phyloP scores from a whole-genome alignment of 2,113 vertebrate genomes.

The Hippopotamus amphibius region DNA sequence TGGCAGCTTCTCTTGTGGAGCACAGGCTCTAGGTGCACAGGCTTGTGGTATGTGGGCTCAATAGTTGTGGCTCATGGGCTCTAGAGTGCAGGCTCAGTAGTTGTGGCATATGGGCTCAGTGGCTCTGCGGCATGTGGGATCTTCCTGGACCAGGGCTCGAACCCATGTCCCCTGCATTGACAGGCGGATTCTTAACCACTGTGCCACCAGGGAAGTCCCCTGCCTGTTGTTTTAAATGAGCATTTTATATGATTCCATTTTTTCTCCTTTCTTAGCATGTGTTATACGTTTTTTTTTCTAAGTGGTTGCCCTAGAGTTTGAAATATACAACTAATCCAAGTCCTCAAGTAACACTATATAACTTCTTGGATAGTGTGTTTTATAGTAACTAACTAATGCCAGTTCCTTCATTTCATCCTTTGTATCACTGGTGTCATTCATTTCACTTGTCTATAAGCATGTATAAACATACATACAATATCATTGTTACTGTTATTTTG shows the following conservation, averaged over 20 bases:
- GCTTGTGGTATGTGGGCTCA: no score
- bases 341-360: background rate
- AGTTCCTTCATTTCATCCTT: background rate
- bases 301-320: background rate
- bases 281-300: background rate
- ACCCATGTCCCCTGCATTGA: no score
- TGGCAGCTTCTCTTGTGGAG: no score
- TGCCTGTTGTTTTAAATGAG: background rate
- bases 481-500: background rate
- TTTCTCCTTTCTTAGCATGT: background rate
- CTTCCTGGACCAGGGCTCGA: no score
- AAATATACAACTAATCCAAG: background rate
- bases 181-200: no score
- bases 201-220: no score
- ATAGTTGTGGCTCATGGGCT: no score
- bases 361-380: background rate
- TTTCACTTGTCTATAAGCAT: background rate
- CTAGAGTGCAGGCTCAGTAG: no score
- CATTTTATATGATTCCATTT: background rate
- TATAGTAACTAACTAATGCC: background rate
- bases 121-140: no score
- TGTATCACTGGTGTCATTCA: background rate
- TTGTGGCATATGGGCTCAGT: no score
- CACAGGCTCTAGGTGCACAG: no score
- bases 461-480: background rate